Conservation (phyloP, 1,140 invertebrate genomes). For the Mycetomoellerius zeteki region DNA sequence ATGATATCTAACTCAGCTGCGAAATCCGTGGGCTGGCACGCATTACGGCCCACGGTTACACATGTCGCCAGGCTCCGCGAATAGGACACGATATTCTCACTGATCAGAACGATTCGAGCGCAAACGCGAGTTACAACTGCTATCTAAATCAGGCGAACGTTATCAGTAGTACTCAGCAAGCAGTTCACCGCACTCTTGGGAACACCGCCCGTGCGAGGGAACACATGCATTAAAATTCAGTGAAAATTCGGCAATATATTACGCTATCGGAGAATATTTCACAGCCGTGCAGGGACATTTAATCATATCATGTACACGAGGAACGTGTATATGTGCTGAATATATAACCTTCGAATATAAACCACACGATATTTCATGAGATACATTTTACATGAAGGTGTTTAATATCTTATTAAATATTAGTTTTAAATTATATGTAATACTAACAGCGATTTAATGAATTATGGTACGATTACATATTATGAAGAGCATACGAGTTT, state of each 20-base stretch:
- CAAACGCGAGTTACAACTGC: neutral
- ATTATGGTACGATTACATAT: neutral
- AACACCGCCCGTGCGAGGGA: neutral
- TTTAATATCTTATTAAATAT: neutral
- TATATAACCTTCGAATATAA: constrained; percentile 22
- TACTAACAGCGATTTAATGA: neutral
- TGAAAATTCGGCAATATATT: constrained; percentile 15
- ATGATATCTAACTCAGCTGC: neutral
- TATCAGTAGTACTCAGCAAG: constrained; percentile 8
- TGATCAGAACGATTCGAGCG: neutral
- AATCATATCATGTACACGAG: neutral
- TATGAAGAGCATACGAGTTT: neutral
- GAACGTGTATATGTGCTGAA: neutral
- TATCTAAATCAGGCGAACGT: constrained; percentile 23
- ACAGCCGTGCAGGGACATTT: neutral
- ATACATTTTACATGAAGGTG: neutral
- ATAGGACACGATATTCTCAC: constrained; percentile 20
- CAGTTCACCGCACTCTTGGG: neutral
- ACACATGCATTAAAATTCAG: constrained; percentile 1
- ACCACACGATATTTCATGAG: neutral
- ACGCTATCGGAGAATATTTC: neutral
- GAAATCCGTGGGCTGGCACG: constrained; percentile 36
- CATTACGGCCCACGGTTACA: constrained; percentile 32
- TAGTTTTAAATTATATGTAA: neutral
- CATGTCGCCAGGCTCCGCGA: constrained; percentile 23